These are phyloP conservation scores for Craseonycteris thonglongyai DNA, from an alignment of 2,113 vertebrate genomes.

Conservation along the genomic window DNA sequence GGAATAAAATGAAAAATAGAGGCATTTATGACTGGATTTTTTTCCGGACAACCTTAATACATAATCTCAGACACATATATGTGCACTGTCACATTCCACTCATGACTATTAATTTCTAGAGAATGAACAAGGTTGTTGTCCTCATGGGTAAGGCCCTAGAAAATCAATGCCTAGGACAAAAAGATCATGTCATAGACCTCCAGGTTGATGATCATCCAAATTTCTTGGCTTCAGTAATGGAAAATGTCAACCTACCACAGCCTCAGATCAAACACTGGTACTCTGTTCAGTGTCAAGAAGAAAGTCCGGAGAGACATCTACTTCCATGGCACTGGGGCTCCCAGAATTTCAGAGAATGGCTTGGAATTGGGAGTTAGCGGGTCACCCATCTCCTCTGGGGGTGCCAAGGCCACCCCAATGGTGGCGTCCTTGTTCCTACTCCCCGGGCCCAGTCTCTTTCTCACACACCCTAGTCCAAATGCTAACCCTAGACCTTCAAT, in stretches of 20 bases:
- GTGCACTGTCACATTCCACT: background rate
- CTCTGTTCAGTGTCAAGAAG: background rate
- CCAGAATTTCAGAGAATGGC: background rate
- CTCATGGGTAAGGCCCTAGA: background rate
- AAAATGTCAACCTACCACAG: background rate
- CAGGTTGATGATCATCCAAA: background rate
- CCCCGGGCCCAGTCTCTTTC: background rate
- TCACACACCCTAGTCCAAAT: background rate
- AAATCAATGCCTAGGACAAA: background rate
- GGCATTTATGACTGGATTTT: no score
- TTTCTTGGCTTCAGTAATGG: background rate
- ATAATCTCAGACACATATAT: background rate
- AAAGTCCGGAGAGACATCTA: background rate
- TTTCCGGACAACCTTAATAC: no score
- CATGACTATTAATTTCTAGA: background rate
- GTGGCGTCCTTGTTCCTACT: background rate
- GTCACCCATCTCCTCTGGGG: no score
- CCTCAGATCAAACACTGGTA: background rate
- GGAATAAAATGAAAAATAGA: no score
- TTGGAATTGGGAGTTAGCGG: background rate
- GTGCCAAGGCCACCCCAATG: background rate
- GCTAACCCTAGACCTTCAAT: background rate
- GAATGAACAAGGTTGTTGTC: background rate
- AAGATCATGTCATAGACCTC: background rate
- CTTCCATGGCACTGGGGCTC: background rate